phyloP scores from a whole-genome alignment of 2,113 vertebrate genomes.

The Cebus imitator region DNA sequence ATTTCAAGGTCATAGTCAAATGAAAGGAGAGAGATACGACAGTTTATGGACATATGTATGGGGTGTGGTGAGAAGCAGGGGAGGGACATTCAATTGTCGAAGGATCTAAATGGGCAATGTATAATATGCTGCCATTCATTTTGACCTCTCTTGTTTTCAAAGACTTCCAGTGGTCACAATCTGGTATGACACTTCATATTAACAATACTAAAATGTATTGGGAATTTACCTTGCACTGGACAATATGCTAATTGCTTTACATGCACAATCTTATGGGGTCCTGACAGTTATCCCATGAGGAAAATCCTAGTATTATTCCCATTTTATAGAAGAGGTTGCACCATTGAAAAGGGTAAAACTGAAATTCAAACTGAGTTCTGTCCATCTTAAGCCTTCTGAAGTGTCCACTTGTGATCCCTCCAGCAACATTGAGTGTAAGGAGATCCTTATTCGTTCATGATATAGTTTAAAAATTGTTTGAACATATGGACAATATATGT shows the following conservation, averaged over 20 bases:
- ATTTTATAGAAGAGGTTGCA: neutral
- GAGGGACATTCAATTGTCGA: neutral
- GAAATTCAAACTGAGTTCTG: neutral
- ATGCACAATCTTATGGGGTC: neutral
- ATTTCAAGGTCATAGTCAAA: neutral
- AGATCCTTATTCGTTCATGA: slow-evolving; percentile 71
- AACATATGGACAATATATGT: slow-evolving; percentile 79
- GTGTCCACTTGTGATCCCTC: neutral
- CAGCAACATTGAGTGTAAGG: slow-evolving; percentile 58
- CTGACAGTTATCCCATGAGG: neutral
- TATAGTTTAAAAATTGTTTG: slow-evolving; percentile 73
- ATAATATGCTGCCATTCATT: neutral
- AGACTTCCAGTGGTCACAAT: neutral
- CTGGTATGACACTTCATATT: neutral
- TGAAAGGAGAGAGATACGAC: neutral
- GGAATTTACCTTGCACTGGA: neutral
- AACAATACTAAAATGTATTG: neutral
- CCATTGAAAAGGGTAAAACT: neutral
- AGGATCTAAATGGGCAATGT: neutral
- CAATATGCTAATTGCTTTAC: neutral
- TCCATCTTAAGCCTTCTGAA: neutral
- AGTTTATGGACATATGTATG: neutral
- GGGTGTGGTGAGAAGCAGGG: fast-evolving
- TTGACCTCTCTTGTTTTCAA: neutral
- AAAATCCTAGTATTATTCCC: neutral